Percentiles rank a stretch among this genome's conserved stretches.
These are phyloP conservation scores for Nesometra sesokonis DNA, from an alignment of 35 echinoderm and acorn worm genomes.

Conservation along the genomic window DNA sequence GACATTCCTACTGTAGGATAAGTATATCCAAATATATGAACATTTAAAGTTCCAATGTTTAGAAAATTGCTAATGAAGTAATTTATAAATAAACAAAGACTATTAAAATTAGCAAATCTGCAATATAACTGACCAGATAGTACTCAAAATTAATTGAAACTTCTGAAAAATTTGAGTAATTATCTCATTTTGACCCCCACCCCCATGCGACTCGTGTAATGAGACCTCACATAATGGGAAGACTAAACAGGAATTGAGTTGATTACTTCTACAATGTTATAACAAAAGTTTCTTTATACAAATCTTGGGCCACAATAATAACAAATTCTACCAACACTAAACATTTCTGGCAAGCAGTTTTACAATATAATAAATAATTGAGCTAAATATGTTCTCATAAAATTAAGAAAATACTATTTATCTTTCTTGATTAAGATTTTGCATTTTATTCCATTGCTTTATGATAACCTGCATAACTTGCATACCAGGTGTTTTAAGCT, in stretches of 20 bases:
- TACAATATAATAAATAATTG: not conserved
- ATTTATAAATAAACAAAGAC: too few relatives aligned
- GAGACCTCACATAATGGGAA: not conserved
- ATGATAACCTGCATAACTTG: not conserved
- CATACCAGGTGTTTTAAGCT: not conserved
- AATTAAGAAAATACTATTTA: not conserved
- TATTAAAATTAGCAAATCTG: too few relatives aligned
- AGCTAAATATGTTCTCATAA: not conserved
- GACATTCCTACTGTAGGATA: too few relatives aligned
- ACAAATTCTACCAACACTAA: not conserved
- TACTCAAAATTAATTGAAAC: too few relatives aligned
- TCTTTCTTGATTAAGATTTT: not conserved
- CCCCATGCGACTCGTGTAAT: too few relatives aligned
- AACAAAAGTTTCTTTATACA: not conserved
- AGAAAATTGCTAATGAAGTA: too few relatives aligned
- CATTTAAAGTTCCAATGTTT: too few relatives aligned
- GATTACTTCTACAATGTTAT: not conserved
- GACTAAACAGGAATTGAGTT: not conserved
- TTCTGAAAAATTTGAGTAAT: too few relatives aligned
- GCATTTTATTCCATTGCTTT: not conserved
- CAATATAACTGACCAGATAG: too few relatives aligned
- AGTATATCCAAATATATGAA: too few relatives aligned
- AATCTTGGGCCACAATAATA: not conserved
- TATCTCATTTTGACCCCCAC: too few relatives aligned
- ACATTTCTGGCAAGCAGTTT: not conserved